phyloP scores from a whole-genome alignment of 2,888 invertebrate species.

The Malacosoma neustria region DNA sequence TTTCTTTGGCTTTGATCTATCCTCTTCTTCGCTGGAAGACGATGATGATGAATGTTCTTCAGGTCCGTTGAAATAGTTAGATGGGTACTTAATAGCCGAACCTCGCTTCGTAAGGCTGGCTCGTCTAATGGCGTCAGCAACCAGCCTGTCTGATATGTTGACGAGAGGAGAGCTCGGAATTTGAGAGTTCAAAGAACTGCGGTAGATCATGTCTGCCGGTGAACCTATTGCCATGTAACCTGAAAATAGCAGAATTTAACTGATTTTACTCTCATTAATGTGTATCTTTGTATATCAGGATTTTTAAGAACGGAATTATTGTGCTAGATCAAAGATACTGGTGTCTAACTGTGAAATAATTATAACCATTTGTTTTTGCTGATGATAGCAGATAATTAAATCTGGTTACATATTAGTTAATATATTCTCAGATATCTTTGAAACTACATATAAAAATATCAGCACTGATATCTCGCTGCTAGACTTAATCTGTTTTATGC shows the following conservation, averaged over 20 bases:
- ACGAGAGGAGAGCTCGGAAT: conserved; percentile 35
- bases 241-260: conserved; percentile 25
- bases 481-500: too few species aligned
- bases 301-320: too few species aligned
- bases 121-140: conserved; percentile 53
- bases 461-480: too few species aligned
- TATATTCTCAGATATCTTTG: too few species aligned
- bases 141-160: conserved; percentile 48
- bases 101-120: conserved; percentile 55
- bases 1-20: conserved; percentile 14
- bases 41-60: conserved; percentile 51
- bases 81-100: conserved; percentile 52
- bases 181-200: conserved; percentile 29
- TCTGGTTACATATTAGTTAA: too few species aligned
- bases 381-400: too few species aligned
- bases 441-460: too few species aligned
- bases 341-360: too few species aligned
- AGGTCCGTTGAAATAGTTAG: conserved; percentile 50
- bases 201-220: conserved; percentile 31
- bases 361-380: too few species aligned
- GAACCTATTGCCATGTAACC: conserved; percentile 38
- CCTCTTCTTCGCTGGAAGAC: conserved; percentile 53
- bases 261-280: neutral
- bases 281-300: too few species aligned
- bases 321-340: too few species aligned